Evolutionary conservation across 2,797 vertebrate genomes (phyloP), one percentile per base, ranked within the genome.

Genomic region (Trachops cirrhosus): DNA sequence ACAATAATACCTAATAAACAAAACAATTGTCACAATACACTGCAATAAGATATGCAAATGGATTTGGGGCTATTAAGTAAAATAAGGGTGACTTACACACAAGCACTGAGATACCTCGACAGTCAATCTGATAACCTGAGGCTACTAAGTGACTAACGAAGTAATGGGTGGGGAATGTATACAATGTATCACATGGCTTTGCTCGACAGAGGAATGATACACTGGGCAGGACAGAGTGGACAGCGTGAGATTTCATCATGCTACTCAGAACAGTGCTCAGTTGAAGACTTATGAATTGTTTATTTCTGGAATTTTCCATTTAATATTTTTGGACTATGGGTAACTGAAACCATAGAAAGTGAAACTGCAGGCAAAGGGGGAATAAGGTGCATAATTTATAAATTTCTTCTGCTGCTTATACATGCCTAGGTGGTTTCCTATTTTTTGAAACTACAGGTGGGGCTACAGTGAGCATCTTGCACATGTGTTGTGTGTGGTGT

Each of bases 401-500:
- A 26, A 15, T 21, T 18, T 37, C 5, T 26, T 24, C 29, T 48
- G 9, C 37, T 18, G 12, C 19, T 26, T 11, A 6, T 37, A 8
- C 1, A 21, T 9, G 22, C 29, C 68, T 9, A 8, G 22, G 46
- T 34, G 71, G 39, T 22, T 71, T 80, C 85, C 26, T 12, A 0
- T 46, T 52, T 67, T 54, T 14, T 5, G 0, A 5, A 5, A 0
- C 50, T 46, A 46, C 5, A 19, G 9, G 32, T 14, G 41, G 44
- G 32, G 44, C 64, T 41, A 8, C 14, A 2, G 41, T 11, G 7
- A 11, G 15, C 16, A 9, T 18, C 67, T 9, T 67, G 74, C 29
- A 9, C 4, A 0, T 75, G 39, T n/a, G 1, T n/a, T 0, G 0
- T 37, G n/a, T 41, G 50, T 9, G 18, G 54, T 0, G 8, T 86